Base-by-base conservation (phyloP, 2,113 vertebrate genomes). In the Actenoides lindsayi region DNA sequence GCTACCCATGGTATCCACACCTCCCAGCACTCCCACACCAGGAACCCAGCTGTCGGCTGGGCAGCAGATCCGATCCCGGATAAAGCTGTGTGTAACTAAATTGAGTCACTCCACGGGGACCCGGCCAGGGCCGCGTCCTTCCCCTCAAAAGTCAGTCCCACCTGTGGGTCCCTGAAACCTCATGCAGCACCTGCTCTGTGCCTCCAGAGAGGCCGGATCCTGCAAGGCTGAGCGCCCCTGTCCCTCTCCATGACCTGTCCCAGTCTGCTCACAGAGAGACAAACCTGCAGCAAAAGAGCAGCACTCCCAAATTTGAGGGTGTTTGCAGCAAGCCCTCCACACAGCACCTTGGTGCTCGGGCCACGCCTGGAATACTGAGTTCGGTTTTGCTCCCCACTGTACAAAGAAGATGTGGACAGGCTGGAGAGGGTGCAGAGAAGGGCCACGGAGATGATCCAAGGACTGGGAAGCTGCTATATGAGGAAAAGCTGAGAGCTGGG, bases 141-240 rank as follows among this genome's bases (percentile, higher is more conserved):
- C 6, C 35, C 5, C 15, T 5, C 4, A 1, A 10, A 28, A 21
- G 23, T 3, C 33, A 27, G 0, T 35, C 42, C 30, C 44, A 51
- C 20, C 12, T 4, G 0, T 10, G 39, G 4, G 18, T 28, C 53
- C n/a, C 78, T 8, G 1, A 59, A 64, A 48, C 21, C 20, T 24
- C 0, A 4, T 3, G 35, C 28, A 24, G 5, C 3, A 12, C 28
- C 2, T 2, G 0, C 31, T 3, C 31, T 4, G 5, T 30, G 13
- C 8, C n/a, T 27, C 16, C 19, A 6, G 56, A 60, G 28, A 11
- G 27, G n/a, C 33, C 4, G 3, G n/a, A 23, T 13, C 15, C 21
- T 4, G 5, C 8, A 1, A 30, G 33, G 53, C 37, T 33, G 24
- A 18, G 14, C 9, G 9, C 13, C 24, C 16, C 14, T 6, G 3